A percentile compares a stretch with the other conserved stretches of the same genome.
Conservation (phyloP, 2,113 vertebrate genomes). For the Ceyx cyanopectus region DNA sequence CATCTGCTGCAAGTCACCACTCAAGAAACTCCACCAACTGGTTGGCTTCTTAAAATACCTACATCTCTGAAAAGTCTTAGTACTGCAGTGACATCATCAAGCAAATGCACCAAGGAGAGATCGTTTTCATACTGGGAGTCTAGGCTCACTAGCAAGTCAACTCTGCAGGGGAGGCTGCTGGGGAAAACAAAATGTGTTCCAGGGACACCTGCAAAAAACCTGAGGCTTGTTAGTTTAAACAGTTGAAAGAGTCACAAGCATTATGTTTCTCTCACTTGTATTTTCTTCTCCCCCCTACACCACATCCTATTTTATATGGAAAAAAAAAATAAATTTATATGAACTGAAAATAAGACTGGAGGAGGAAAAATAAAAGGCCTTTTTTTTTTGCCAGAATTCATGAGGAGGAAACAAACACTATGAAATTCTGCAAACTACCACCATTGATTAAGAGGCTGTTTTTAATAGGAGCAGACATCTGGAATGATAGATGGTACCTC, state of each 20-base stretch:
- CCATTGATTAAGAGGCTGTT: neutral
- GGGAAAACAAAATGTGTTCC: neutral
- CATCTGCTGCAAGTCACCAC: conserved; percentile 45
- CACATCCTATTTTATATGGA: neutral
- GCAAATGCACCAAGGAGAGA: neutral
- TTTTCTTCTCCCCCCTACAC: neutral
- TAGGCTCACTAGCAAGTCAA: neutral
- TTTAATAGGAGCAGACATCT: neutral
- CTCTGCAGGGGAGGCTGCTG: neutral
- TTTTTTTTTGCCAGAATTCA: neutral
- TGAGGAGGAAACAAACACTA: neutral
- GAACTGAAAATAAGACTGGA: neutral
- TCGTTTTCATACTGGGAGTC: neutral
- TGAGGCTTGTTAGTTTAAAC: neutral
- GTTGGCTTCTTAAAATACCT: conserved; percentile 43
- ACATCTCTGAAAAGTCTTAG: neutral
- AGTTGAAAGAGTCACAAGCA: neutral
- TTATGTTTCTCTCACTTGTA: neutral
- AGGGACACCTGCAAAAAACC: neutral
- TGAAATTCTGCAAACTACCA: neutral
- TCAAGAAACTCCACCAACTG: neutral
- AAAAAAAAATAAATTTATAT: neutral
- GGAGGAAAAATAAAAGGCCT: neutral
- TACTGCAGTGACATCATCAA: neutral
- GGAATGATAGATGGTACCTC: neutral